Percentiles rank a stretch among this genome's conserved stretches.
These are phyloP conservation scores for Presbytis comata DNA, from an alignment of 2,797 vertebrate genomes.

Conservation along the genomic window DNA sequence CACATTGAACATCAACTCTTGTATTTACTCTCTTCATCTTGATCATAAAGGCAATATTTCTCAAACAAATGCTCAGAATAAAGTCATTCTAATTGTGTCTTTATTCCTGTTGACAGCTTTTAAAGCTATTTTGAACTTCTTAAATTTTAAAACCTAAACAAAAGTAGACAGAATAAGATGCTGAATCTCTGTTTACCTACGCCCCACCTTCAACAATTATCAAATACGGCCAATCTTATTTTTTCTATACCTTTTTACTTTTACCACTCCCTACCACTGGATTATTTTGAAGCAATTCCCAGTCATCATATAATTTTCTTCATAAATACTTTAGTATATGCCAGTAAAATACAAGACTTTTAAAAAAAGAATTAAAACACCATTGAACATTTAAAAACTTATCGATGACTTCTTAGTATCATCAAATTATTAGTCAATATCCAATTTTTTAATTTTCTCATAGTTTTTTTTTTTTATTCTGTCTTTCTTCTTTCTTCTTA, in stretches of 20 bases:
- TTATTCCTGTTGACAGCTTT: not conserved
- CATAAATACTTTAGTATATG: not conserved
- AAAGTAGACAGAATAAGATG: not conserved
- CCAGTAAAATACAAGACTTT: not conserved
- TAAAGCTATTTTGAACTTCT: not conserved
- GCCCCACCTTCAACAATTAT: not conserved
- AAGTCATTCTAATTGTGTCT: not conserved
- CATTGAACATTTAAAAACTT: not conserved
- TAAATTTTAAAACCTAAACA: not conserved
- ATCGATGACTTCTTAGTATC: not conserved
- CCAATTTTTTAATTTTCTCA: not conserved
- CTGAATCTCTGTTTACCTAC: not conserved
- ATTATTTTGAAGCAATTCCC: constrained; percentile 35
- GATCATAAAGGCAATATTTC: not conserved
- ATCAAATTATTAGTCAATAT: not conserved
- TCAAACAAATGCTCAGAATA: not conserved
- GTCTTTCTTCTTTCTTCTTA: no score
- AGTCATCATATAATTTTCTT: not conserved
- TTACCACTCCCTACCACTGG: not conserved
- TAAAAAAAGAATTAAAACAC: not conserved
- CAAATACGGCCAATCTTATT: not conserved
- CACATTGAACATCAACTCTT: not conserved
- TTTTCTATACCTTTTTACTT: not conserved
- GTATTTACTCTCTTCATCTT: not conserved
- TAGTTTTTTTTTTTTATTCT: not conserved